Percentiles rank a stretch among this genome's conserved stretches.
Evolutionary conservation across 1,140 invertebrate species (phyloP).

Genomic region (Carcinoscorpius rotundicauda): DNA sequence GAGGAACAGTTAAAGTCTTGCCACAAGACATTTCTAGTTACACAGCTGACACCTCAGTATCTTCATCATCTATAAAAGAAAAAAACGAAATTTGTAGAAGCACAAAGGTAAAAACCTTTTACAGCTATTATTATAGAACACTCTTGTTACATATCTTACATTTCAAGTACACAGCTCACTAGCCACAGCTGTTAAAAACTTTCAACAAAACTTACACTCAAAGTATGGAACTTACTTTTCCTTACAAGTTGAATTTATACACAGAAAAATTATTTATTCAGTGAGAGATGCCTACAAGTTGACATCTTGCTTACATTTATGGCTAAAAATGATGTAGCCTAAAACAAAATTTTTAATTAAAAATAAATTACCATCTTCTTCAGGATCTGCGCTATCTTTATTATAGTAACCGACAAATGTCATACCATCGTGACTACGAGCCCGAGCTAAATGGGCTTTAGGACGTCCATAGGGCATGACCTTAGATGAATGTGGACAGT

Average conservation of each 20-base stretch:
- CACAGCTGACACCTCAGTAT: slow-evolving; percentile 49
- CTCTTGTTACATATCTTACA: too few species aligned
- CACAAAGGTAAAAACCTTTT: too few species aligned
- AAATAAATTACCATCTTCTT: slow-evolving; percentile 42
- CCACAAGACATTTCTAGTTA: slow-evolving; percentile 23
- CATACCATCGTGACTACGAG: slow-evolving; percentile 68
- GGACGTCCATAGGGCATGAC: slow-evolving; percentile 43
- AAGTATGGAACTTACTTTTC: too few species aligned
- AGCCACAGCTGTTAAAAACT: not conserved
- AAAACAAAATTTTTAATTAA: too few species aligned
- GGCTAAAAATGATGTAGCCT: too few species aligned
- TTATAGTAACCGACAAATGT: slow-evolving; percentile 56
- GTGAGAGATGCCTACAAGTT: too few species aligned
- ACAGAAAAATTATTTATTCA: not conserved
- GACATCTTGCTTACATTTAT: too few species aligned
- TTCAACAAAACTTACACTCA: too few species aligned
- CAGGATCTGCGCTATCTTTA: slow-evolving; percentile 41
- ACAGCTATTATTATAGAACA: too few species aligned
- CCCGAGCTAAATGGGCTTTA: slow-evolving; percentile 58
- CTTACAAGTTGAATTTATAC: too few species aligned
- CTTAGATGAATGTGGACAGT: slow-evolving; percentile 64
- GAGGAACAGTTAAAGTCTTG: too few species aligned
- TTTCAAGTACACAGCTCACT: not conserved
- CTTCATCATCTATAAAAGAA: slow-evolving; percentile 45
- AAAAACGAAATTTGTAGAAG: not conserved